Evolutionary conservation across 2,888 invertebrate genomes (phyloP).

Genomic region (Drosophila neutralis): DNA sequence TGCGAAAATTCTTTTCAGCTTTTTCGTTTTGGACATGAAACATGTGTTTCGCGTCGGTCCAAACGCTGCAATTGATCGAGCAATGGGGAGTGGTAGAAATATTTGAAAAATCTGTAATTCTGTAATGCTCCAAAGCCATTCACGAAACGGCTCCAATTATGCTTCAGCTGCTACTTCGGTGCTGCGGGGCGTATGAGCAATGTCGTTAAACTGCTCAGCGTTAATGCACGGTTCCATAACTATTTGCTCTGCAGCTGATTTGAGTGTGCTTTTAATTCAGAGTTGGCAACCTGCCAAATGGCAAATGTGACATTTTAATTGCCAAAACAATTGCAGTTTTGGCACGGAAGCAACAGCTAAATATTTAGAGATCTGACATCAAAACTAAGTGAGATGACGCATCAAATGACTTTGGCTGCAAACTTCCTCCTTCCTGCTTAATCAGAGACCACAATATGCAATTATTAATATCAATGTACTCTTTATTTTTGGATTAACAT

Average conservation of each 20-base stretch:
- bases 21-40: slow-evolving; percentile 49
- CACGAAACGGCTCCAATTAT: slow-evolving; percentile 69
- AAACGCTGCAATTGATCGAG: slow-evolving; percentile 23
- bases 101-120: slow-evolving; percentile 77
- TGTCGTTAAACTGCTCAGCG: slow-evolving; percentile 61
- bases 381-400: slow-evolving; percentile 42
- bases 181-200: slow-evolving; percentile 68
- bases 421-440: slow-evolving; percentile 45
- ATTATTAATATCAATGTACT: slow-evolving; percentile 11
- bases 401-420: slow-evolving; percentile 54
- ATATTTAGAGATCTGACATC: slow-evolving; percentile 33
- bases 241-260: slow-evolving; percentile 22
- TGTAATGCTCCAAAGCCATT: slow-evolving; percentile 62
- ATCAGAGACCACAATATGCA: slow-evolving; percentile 12
- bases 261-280: neutral
- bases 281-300: slow-evolving; percentile 1
- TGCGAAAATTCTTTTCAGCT: slow-evolving; percentile 76
- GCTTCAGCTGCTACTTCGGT: slow-evolving; percentile 33
- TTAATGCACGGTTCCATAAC: slow-evolving; percentile 66
- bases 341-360: slow-evolving; percentile 47
- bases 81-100: slow-evolving; percentile 44
- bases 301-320: neutral
- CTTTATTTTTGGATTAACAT: neutral
- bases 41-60: slow-evolving; percentile 62
- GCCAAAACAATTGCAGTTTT: slow-evolving; percentile 37